These are phyloP conservation scores for Ceyx margarethae DNA, from an alignment of 2,113 vertebrate species.

Conservation along the genomic window DNA sequence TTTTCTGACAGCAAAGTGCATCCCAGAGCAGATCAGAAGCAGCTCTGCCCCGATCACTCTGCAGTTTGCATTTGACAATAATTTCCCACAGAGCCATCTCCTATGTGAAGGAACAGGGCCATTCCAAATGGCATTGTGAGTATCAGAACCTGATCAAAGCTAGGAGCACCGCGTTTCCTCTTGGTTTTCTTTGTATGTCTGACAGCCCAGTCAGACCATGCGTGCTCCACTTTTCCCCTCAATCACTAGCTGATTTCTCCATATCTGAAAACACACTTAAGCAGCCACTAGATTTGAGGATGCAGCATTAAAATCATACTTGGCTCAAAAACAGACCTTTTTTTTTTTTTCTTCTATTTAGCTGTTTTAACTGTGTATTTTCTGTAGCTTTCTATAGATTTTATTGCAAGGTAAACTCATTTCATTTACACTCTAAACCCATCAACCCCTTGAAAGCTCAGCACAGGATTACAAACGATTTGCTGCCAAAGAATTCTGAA, in stretches of 20 bases:
- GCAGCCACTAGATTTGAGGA: background rate
- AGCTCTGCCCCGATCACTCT: background rate
- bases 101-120: background rate
- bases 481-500: background rate
- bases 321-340: background rate
- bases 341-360: background rate
- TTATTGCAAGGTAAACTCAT: background rate
- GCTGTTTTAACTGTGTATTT: background rate
- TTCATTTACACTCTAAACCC: background rate
- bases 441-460: background rate
- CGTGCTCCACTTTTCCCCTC: background rate
- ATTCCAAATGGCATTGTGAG: background rate
- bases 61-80: background rate
- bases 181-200: background rate
- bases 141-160: background rate
- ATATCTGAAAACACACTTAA: background rate
- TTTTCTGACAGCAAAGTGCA: background rate
- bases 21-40: background rate
- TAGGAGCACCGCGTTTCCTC: background rate
- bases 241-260: background rate
- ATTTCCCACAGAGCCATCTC: background rate
- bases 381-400: background rate
- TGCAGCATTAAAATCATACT: background rate
- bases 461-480: background rate
- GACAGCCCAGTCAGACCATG: background rate